Base-by-base conservation (phyloP, 1,140 invertebrate species). In the Sarcophaga bullata region DNA sequence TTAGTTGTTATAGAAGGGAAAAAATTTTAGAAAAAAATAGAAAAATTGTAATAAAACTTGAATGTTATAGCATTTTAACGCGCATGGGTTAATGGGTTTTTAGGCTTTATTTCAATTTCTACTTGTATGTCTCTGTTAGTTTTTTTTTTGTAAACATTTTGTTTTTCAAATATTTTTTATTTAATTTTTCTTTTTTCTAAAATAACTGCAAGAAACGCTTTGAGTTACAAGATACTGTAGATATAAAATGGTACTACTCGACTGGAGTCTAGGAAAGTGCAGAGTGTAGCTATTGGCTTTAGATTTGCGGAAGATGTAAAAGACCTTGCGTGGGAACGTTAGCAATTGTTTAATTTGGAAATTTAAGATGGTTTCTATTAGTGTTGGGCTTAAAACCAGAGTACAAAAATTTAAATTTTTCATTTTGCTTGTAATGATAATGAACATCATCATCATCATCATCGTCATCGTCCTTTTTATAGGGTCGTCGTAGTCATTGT, bases 291-390 rank as follows among this genome's bases (percentile, higher is more conserved):
- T 0, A 68, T 19, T 68, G n/a, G 17, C 75, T 25, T 19, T 50
- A 48, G 50, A n/a, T 78, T 78, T 78, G 15, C 75, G 75, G 75
- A 78, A 78, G 75, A 78, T 78, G 48, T 9, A 25, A 13, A 68
- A 78, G 75, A 78, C 75, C 75, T 78, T 78, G 75, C 75, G 75
- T 78, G 75, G 75, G 75, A 78, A 78, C 17, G 50, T 78, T 48
- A 19, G 50, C 75, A 78, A 78, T 50, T 78, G 75, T 78, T 50
- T 78, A 78, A 68, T 68, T 78, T 52, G 73, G 46, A 47, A 48
- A n/a, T 47, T 47, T 78, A 19, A 19, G n/a, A 49, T 49, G 48
- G 11, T 78, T 78, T 49, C n/a, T n/a, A 13, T 46, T 46, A 6
- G 9, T 76, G 17, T 25, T 49, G 0, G 17, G 73, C 13, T 15